Evolutionary conservation across 30 jellyfish, hydroid and myxozoan genomes (phyloP), one percentile per base, ranked within the genome.

Genomic region (Mastigias papua): DNA sequence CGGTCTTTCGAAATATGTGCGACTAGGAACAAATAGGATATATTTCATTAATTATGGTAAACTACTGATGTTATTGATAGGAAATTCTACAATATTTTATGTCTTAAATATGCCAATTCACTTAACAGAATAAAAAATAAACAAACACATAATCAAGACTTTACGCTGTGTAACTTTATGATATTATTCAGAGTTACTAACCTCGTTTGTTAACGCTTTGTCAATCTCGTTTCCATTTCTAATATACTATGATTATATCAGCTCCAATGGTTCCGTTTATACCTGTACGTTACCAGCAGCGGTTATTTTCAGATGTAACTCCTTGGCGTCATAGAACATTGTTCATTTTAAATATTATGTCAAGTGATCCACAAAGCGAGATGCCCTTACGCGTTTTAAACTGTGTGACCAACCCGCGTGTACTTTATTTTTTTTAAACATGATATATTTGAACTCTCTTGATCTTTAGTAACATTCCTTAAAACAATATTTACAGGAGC

Each of bases 401-500:
- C 54, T 3, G 11, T 11, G 54, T 63, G 4, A 23, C 46, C 23
- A 6, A 23, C 2, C 74, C 81, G 71, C 71, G 34, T 79, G 85
- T 22, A 61, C 63, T 73, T 69, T 85, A 71, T 65, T 77, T 85
- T 73, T 85, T 75, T 82, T 66, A 72, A 57, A 85, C 69, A 85
- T 84, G 67, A 28, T 54, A 76, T 82, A 68, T 60, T 73, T 73
- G 57, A 34, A 72, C 88, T 66, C 85, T 49, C 89, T 73, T 88
- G 91, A 88, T 88, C 96, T 88, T 33, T 75, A 79, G 91, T 65
- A 76, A 79, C 81, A 88, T 76, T 84, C 62, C 91, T 29, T 72
- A 37, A 26, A 86, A 69, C 66, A 88, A 88, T 88, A 88, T 88
- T 88, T 78, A 70, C 96, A 27, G 69, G 91, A 71, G 84, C 70